phyloP scores from a whole-genome alignment of 2,797 vertebrate species.

The Alauda arvensis region DNA sequence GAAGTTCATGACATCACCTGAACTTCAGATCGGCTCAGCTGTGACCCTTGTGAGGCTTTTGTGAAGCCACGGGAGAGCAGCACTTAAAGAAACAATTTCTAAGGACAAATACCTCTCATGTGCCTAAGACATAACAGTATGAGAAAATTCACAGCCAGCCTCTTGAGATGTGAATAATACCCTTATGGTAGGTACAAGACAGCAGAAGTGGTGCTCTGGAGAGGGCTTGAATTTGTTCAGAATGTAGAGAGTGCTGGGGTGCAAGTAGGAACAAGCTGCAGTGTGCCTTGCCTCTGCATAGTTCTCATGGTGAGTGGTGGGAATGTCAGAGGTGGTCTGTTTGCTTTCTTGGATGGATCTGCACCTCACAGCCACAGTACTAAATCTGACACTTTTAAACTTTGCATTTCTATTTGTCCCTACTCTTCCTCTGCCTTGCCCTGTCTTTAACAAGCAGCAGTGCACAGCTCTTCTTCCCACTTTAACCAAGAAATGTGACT shows the following conservation, averaged over 20 bases:
- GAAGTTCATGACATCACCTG: background rate
- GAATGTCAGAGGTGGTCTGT: background rate
- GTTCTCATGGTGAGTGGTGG: background rate
- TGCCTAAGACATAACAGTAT: background rate
- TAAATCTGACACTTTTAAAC: background rate
- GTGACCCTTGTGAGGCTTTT: background rate
- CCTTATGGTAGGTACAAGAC: background rate
- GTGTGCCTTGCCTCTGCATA: background rate
- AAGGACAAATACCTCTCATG: constrained; percentile 2
- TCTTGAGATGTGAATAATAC: background rate
- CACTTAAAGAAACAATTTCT: background rate
- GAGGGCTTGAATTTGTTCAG: background rate
- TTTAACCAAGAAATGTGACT: background rate
- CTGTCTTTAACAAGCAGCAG: background rate
- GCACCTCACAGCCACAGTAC: background rate
- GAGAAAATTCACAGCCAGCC: constrained; percentile 2
- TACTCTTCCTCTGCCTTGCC: background rate
- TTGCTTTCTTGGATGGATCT: background rate
- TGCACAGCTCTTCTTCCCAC: background rate
- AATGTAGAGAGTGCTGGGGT: background rate
- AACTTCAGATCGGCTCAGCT: background rate
- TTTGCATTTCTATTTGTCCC: background rate
- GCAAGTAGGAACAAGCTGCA: constrained; percentile 16
- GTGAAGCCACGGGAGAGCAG: background rate
- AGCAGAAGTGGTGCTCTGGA: constrained; percentile 19